Base-by-base conservation (phyloP, 2,888 invertebrate genomes). In the Spisula subtruncata region DNA sequence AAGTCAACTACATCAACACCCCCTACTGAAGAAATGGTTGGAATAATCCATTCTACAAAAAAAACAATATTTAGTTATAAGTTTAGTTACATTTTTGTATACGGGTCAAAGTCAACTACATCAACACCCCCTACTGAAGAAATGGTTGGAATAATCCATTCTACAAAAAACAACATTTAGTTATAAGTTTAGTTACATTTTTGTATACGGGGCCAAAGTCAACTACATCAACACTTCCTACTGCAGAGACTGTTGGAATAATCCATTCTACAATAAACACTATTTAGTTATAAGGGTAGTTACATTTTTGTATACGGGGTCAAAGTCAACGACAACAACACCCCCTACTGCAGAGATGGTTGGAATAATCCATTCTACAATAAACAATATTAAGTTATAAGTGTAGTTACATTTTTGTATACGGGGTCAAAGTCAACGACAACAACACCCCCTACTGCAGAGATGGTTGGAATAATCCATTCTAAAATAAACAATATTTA, bases 11-110 rank as follows among this genome's bases (percentile, higher is more conserved):
- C 32, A 2, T 35, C 75, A 1, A 75, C 1, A 14, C 75, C 75
- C 18, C 75, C 75, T 32, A 75, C 75, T 18, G 25, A 35, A 0
- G 75, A 32, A 16, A 75, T 25, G 2, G 25, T 18, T 32, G 75
- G 75, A 32, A 75, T 75, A 32, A 75, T 75, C 75, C 75, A 75
- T 32, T 20, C 75, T 75, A 35, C 8, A 75, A 75, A 25, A 18
- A 12, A 14, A 20, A 12, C 6, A 60, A 60, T 25, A 60, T 29
- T 0, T 10, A 32, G 25, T 25, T 29, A 29, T 29, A 5, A 25
- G 4, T 6, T 1, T 29, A 5, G 6, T 8, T 29, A 4, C 6
- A 25, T 29, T 25, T 8, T 66, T 25, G 29, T 66, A 25, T 5
- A 66, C 20, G 14, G 1, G 10, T 14, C n/a, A 56, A 75, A 75